Evolutionary conservation across 2,888 invertebrate genomes (phyloP).

Genomic region (Helleia helle): DNA sequence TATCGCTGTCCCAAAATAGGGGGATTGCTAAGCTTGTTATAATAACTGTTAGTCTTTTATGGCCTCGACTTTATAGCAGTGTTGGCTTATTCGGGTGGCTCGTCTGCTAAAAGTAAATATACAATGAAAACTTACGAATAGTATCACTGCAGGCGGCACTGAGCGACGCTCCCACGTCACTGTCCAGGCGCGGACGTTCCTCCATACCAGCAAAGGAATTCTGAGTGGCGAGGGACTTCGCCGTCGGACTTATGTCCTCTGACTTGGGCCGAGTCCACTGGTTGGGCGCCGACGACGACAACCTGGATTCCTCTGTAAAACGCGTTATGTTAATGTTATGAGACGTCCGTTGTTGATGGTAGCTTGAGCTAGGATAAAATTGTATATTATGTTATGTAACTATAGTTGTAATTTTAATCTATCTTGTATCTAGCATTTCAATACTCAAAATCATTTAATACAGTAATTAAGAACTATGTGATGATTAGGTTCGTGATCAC

Average conservation of each 20-base stretch:
- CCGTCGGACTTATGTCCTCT: slow-evolving; percentile 37
- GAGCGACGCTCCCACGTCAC: slow-evolving; percentile 63
- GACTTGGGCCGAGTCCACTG: slow-evolving; percentile 34
- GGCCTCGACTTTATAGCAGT: neutral
- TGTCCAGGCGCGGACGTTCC: slow-evolving; percentile 56
- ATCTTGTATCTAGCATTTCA: no score
- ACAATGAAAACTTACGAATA: slow-evolving; percentile 32
- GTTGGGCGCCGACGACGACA: slow-evolving; percentile 58
- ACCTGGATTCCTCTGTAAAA: slow-evolving; percentile 35
- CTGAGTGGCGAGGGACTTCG: slow-evolving; percentile 40
- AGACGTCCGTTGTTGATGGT: no score
- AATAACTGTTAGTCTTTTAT: no score
- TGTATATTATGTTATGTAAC: no score
- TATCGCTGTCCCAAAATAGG: no score
- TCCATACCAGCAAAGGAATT: slow-evolving; percentile 39
- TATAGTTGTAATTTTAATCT: no score
- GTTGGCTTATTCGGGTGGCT: neutral
- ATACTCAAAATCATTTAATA: no score
- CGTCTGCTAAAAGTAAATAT: neutral
- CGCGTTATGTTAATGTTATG: no score
- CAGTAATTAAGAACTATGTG: no score
- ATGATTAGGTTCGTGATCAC: no score
- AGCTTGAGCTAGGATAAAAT: no score
- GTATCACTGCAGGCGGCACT: slow-evolving; percentile 67
- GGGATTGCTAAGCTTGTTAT: no score